Base-by-base conservation (phyloP, 2,888 invertebrate species). In the Coenonympha arcania region DNA sequence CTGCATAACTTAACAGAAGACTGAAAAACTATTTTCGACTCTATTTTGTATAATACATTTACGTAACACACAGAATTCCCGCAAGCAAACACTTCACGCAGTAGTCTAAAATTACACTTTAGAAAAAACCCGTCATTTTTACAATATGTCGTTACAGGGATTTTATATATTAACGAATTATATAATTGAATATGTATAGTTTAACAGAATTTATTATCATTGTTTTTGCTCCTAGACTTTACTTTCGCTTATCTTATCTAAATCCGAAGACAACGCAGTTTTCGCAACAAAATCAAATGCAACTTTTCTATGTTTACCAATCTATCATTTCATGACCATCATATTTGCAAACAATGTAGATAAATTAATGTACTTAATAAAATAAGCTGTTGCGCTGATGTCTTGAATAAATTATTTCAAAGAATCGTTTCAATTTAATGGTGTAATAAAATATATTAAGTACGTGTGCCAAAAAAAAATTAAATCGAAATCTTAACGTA, bases 101-200 rank as follows among this genome's bases (percentile, higher is more conserved):
- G 64, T 70, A 67, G 66, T n/a, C 15, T 56, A 6, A 8, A 6
- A 3, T 49, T 55, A 62, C 64, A 62, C 64, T 67, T 60, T 75
- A 76, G 75, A 69, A n/a, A n/a, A n/a, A 76, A 77, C 80, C 76
- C 79, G 71, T 78, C 82, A 81, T 62, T 75, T n/a, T 78, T 74
- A 84, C 83, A 85, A 84, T 86, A 86, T 83, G 76, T 83, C 77
- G 80, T 83, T 85, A 86, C 86, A 86, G 86, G 86, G 86, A 86
- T 86, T 86, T 86, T 84, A 83, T 83, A 84, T 84, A 79, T 79
- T 75, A 82, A 83, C 70, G 69, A 77, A 78, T 79, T 80, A 74
- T 79, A 78, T 80, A 73, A 77, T 74, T 77, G 71, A 76, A 79
- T 79, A 73, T 78, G 74, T 81, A 71, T 80, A 80, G 74, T 82